phyloP scores from a whole-genome alignment of 2,888 invertebrate species.

The Merodon equestris region DNA sequence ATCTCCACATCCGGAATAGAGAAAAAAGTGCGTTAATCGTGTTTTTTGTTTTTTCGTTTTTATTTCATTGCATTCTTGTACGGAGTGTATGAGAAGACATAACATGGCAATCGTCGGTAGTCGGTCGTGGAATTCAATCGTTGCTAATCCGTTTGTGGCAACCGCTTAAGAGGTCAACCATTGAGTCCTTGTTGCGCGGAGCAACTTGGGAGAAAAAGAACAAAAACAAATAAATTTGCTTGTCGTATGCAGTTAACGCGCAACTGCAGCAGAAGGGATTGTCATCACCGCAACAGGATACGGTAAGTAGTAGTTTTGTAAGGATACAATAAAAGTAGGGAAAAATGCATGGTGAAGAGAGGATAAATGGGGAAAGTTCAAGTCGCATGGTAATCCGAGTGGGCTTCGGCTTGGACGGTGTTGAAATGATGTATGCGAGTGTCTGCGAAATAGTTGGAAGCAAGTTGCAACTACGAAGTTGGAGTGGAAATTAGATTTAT shows the following conservation, averaged over 20 bases:
- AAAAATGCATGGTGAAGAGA: neutral
- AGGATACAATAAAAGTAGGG: neutral
- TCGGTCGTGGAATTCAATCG: constrained; percentile 59
- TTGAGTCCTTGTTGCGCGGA: constrained; percentile 19
- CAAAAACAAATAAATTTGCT: constrained; percentile 26
- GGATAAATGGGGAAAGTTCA: neutral
- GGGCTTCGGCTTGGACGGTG: neutral
- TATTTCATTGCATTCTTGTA: neutral
- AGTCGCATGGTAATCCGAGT: neutral
- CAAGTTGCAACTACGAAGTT: no score
- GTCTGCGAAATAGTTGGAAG: no score
- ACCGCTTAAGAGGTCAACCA: constrained; percentile 46
- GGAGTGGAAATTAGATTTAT: no score
- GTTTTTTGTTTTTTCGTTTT: neutral
- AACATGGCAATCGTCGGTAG: constrained; percentile 57
- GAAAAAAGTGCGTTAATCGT: neutral
- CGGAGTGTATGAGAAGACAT: constrained; percentile 23
- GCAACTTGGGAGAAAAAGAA: constrained; percentile 29
- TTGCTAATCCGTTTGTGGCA: constrained; percentile 58
- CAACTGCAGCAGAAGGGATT: constrained; percentile 68
- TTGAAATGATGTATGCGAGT: neutral
- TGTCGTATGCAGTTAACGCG: constrained; percentile 57
- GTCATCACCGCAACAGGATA: constrained; percentile 57
- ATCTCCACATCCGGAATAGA: neutral
- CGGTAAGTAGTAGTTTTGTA: constrained; percentile 56